Percentiles rank a stretch among this genome's conserved stretches.
Conservation (phyloP, 2,888 invertebrate species). For the Tenthredo scrophulariae region DNA sequence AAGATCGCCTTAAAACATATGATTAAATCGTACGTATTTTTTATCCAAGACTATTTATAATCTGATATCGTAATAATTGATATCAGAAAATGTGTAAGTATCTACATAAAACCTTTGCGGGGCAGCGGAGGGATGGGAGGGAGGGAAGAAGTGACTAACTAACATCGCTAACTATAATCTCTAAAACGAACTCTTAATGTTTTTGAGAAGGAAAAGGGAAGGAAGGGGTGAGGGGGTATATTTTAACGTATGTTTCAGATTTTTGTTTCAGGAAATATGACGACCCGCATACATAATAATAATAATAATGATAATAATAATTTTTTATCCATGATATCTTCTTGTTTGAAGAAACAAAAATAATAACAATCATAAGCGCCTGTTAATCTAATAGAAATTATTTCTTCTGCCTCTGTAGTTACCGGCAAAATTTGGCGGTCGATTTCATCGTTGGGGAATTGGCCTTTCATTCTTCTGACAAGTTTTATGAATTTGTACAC, state of each 20-base stretch:
- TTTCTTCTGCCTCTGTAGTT: slow-evolving; percentile 85
- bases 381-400: slow-evolving; percentile 55
- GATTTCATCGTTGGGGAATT: slow-evolving; percentile 92
- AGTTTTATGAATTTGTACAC: slow-evolving; percentile 93
- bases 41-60: slow-evolving; percentile 9
- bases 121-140: not conserved
- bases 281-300: not conserved
- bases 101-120: not conserved
- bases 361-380: not conserved
- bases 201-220: not conserved
- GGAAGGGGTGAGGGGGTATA: not conserved
- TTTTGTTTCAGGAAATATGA: slow-evolving; percentile 25
- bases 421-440: slow-evolving; percentile 94
- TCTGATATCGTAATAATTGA: slow-evolving; percentile 14
- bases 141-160: not conserved
- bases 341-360: not conserved
- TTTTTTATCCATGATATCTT: not conserved
- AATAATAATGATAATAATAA: not conserved
- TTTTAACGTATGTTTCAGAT: slow-evolving; percentile 22
- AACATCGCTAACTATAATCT: not conserved
- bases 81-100: slow-evolving; percentile 24
- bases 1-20: slow-evolving; percentile 94
- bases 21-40: slow-evolving; percentile 96
- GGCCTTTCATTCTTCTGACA: slow-evolving; percentile 91
- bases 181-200: not conserved